Evolutionary conservation across 2,797 vertebrate genomes (phyloP), one percentile per base, ranked within the genome.

Genomic region (Macrochelys suwanniensis): DNA sequence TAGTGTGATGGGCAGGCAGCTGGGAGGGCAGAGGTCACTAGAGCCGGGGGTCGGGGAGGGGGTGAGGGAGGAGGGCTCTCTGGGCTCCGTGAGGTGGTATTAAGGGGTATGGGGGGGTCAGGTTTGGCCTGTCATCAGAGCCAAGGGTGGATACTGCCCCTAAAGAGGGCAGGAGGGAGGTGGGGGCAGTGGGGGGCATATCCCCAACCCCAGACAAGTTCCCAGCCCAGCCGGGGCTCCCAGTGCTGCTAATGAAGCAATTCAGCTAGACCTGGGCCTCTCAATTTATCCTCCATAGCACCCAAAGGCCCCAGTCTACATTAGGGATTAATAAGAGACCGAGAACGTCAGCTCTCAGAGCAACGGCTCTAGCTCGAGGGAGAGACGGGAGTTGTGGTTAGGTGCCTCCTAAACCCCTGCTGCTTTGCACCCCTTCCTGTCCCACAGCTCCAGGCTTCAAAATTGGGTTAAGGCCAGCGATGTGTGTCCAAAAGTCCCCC

Each of bases 1-100:
- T 25, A 97, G 97, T 97, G 98, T 98, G 13, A 98, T 98, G 98
- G 98, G 98, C 98, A 98, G 98, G 98, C 98, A 98, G 98, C 98
- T 97, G 56, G 91, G 56, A 68, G 59, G 78, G 45, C 37, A 97
- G 97, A 98, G 98, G 98, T 98, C 98, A 97, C 97, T 9, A 89
- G 96, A 98, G 98, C 97, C 98, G 98, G 97, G 97, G 98, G 98
- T 98, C 98, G 25, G 74, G 37, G 17, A 31, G 37, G 49, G 26
- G 53, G 26, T 5, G 79, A 80, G 47, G 19, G 49, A 37, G 31
- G 71, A 74, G 53, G n/a, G n/a, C 45, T 50, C 49, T 11, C 5
- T 21, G 53, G 51, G 37, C 37, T 37, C 80, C 10, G 51, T 13
- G 50, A 51, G 7, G 50, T 71, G n/a, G n/a, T 71, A 42, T 5